Percentiles rank a stretch among this genome's conserved stretches.
Evolutionary conservation across 2,797 vertebrate genomes (phyloP).

Genomic region (Mormyrus proboscirostris): DNA sequence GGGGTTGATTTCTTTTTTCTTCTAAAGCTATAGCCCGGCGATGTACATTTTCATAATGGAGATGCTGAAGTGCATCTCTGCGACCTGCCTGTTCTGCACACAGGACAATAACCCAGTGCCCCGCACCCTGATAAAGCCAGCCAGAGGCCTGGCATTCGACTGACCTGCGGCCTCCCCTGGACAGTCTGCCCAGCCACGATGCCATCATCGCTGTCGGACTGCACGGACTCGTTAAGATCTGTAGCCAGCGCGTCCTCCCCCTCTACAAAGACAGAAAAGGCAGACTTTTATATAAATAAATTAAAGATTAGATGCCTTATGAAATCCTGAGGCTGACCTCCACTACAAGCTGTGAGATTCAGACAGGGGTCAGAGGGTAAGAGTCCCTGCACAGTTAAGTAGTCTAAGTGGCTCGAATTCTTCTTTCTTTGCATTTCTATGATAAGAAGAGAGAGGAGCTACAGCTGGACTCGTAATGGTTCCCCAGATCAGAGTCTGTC

Average conservation of each 20-base stretch:
- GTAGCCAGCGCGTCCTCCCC: slow-evolving; percentile 46
- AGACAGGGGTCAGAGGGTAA: neutral
- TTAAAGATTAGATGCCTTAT: neutral
- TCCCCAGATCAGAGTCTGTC: neutral
- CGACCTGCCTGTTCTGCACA: neutral
- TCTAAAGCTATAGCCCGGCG: neutral
- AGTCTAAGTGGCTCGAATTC: neutral
- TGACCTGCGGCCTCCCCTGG: slow-evolving; percentile 57
- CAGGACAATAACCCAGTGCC: neutral
- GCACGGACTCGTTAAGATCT: slow-evolving; percentile 51
- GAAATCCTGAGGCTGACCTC: slow-evolving; percentile 7
- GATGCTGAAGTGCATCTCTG: slow-evolving; percentile 15
- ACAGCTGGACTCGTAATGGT: neutral
- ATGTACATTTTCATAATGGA: slow-evolving; percentile 16
- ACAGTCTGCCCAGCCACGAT: slow-evolving; percentile 57
- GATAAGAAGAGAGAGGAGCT: neutral
- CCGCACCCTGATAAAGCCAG: neutral
- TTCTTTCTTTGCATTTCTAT: neutral
- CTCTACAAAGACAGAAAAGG: slow-evolving; percentile 45
- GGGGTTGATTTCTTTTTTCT: slow-evolving; percentile 9
- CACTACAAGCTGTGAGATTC: slow-evolving; percentile 16
- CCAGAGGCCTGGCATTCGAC: slow-evolving; percentile 25
- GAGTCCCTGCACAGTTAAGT: neutral
- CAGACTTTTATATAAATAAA: neutral
- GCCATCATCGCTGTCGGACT: slow-evolving; percentile 78